phyloP scores from a whole-genome alignment of 2,888 invertebrate species.

The Eupelmus urozonus region DNA sequence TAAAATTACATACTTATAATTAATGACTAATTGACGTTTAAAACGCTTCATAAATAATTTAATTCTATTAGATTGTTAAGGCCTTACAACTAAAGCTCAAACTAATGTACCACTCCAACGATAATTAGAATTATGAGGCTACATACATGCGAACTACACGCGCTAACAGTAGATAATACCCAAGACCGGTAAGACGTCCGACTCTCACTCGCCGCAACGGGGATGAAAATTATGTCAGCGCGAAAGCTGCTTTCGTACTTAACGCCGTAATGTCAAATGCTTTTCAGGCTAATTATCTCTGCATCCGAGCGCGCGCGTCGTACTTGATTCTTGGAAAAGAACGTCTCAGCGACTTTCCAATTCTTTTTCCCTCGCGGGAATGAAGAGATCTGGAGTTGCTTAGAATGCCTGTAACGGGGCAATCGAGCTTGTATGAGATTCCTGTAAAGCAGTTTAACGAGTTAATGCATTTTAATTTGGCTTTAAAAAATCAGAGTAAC shows the following conservation, averaged over 20 bases:
- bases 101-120: no score
- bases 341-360: not conserved
- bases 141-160: no score
- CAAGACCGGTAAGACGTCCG: not conserved
- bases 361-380: not conserved
- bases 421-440: not conserved
- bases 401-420: not conserved
- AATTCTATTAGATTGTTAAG: no score
- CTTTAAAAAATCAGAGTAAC: no score
- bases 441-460: not conserved
- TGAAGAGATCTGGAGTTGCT: not conserved
- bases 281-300: constrained; percentile 6
- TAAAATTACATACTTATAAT: no score
- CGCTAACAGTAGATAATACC: not conserved
- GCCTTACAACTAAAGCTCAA: no score
- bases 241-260: not conserved
- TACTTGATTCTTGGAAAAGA: not conserved
- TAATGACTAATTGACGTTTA: no score
- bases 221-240: not conserved
- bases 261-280: not conserved
- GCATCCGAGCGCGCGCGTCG: not conserved
- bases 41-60: no score
- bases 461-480: no score
- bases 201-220: not conserved
- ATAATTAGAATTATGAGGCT: no score